Percentiles rank a stretch among this genome's conserved stretches.
phyloP scores from a whole-genome alignment of 2,113 vertebrate genomes.

The Myrmecobius fasciatus region DNA sequence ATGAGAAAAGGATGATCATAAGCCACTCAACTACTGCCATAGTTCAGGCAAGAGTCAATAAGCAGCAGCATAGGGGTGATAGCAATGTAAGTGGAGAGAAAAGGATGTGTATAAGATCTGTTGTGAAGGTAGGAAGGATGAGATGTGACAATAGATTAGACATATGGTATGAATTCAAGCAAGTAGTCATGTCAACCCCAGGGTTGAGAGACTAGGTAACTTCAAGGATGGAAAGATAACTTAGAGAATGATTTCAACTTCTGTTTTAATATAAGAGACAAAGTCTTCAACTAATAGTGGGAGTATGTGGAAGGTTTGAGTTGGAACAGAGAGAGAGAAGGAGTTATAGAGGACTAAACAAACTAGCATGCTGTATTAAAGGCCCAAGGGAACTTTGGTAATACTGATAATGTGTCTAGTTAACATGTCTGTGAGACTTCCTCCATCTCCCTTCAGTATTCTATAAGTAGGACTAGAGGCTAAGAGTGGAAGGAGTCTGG shows the following conservation, averaged over 20 bases:
- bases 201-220: background rate
- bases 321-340: background rate
- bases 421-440: background rate
- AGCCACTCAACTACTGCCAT: background rate
- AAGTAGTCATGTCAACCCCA: background rate
- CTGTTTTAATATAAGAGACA: background rate
- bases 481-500: background rate
- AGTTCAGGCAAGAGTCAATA: background rate
- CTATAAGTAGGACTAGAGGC: background rate
- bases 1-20: background rate
- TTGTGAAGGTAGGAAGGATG: background rate
- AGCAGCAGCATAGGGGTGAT: background rate
- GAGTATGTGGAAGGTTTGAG: background rate
- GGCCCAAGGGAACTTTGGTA: background rate
- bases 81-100: background rate
- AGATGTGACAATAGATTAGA: background rate
- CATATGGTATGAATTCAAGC: background rate
- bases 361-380: background rate
- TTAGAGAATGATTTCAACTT: background rate
- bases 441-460: background rate
- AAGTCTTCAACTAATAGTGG: background rate
- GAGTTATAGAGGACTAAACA: background rate
- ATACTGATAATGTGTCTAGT: background rate
- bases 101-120: background rate
- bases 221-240: background rate